Percentiles rank a stretch among this genome's conserved stretches.
Evolutionary conservation across 2,888 invertebrate genomes (phyloP).

Genomic region (Amiota minor): DNA sequence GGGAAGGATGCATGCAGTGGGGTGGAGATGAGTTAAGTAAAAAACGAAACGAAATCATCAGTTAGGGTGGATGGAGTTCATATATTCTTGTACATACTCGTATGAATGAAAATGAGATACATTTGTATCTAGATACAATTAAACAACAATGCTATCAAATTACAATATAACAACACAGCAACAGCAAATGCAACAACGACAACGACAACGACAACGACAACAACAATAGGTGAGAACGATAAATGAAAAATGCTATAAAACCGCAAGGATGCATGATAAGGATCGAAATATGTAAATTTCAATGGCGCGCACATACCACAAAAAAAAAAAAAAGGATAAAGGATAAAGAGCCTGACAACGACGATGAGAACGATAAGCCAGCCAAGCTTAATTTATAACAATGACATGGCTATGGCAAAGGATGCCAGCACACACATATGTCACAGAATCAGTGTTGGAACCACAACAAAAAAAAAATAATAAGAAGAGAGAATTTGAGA

Average conservation of each 20-base stretch:
- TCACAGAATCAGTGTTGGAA: not conserved
- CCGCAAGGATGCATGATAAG: too few species aligned
- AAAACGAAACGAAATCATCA: not conserved
- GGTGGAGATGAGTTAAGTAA: too few species aligned
- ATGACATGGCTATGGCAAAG: not conserved
- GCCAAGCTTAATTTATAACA: too few species aligned
- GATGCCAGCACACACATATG: not conserved
- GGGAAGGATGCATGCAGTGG: too few species aligned
- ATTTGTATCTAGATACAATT: conserved; percentile 42
- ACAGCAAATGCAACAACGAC: not conserved
- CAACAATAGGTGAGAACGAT: not conserved
- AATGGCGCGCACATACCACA: not conserved
- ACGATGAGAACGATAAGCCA: too few species aligned
- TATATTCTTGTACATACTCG: too few species aligned
- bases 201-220: not conserved
- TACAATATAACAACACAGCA: conserved; percentile 46
- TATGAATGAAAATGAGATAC: too few species aligned
- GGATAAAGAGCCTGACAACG: too few species aligned
- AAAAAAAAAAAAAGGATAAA: not conserved
- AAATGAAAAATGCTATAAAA: not conserved
- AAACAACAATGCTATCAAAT: conserved; percentile 66
- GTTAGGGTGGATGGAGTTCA: not conserved
- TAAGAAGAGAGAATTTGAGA: not conserved
- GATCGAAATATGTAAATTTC: too few species aligned
- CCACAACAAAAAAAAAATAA: not conserved